phyloP scores from a whole-genome alignment of 2,113 vertebrate genomes.

The Girardinichthys multiradiatus region DNA sequence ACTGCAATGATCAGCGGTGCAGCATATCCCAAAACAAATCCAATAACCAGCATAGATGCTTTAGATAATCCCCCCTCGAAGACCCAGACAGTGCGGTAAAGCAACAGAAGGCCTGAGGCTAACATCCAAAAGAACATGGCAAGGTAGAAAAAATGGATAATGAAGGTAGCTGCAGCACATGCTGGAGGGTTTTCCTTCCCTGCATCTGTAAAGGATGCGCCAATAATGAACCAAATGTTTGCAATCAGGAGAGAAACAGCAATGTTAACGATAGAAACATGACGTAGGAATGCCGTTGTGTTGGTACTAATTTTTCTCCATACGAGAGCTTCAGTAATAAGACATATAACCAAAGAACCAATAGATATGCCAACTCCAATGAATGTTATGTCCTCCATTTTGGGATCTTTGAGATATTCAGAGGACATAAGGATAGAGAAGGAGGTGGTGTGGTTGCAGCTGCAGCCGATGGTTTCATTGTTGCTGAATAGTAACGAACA shows the following conservation, averaged over 20 bases:
- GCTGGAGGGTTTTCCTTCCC: fast-evolving
- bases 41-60: slow-evolving; percentile 47
- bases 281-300: slow-evolving; percentile 81
- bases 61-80: slow-evolving; percentile 66
- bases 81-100: slow-evolving; percentile 80
- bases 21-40: slow-evolving; percentile 82
- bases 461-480: slow-evolving; percentile 69
- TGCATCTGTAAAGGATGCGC: slow-evolving; percentile 19
- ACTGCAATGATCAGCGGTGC: slow-evolving; percentile 80
- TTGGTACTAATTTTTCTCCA: slow-evolving; percentile 83
- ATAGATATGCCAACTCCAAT: slow-evolving; percentile 86
- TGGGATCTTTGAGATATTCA: fast-evolving
- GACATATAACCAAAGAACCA: slow-evolving; percentile 81
- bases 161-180: slow-evolving; percentile 82
- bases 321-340: slow-evolving; percentile 80
- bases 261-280: slow-evolving; percentile 78
- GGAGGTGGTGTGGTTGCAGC: slow-evolving; percentile 86
- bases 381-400: slow-evolving; percentile 73
- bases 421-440: slow-evolving; percentile 92
- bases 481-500: slow-evolving; percentile 27
- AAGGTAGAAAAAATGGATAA: slow-evolving; percentile 81
- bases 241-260: slow-evolving; percentile 68
- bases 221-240: slow-evolving; percentile 75
- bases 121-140: slow-evolving; percentile 92
- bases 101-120: slow-evolving; percentile 81